A percentile compares a stretch with the other conserved stretches of the same genome.
These are phyloP conservation scores for Epirrita christyi DNA, from an alignment of 2,888 invertebrate species.

Conservation along the genomic window DNA sequence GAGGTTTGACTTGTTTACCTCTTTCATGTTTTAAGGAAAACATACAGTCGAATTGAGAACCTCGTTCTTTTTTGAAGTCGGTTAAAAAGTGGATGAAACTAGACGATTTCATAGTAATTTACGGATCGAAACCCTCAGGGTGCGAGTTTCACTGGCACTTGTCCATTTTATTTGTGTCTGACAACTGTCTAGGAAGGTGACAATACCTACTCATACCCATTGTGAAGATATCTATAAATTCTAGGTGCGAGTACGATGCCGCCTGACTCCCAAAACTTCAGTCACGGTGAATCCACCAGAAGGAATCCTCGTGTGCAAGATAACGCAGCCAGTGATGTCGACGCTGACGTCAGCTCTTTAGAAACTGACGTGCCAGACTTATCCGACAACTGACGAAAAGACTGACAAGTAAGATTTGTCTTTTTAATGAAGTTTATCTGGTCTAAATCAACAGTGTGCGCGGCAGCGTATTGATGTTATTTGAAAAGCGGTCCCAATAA, in stretches of 20 bases:
- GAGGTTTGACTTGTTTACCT: no score
- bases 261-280: conserved; percentile 20
- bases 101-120: no score
- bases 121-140: no score
- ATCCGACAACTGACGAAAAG: conserved; percentile 54
- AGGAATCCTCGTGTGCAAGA: conserved; percentile 9
- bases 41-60: no score
- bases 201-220: no score
- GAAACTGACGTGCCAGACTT: conserved; percentile 68
- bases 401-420: conserved; percentile 24
- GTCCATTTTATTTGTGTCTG: no score
- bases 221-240: neutral
- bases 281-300: conserved; percentile 24
- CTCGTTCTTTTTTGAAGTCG: no score
- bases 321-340: conserved; percentile 57
- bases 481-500: conserved; percentile 27
- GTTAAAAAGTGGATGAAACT: no score
- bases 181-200: no score
- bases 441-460: conserved; percentile 42
- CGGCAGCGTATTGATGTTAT: conserved; percentile 33
- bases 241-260: conserved; percentile 8
- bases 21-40: no score
- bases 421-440: conserved; percentile 28
- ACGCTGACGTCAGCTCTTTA: conserved; percentile 73
- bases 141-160: no score